phyloP scores from a whole-genome alignment of 1,140 invertebrate species.

The Monomorium pharaonis region DNA sequence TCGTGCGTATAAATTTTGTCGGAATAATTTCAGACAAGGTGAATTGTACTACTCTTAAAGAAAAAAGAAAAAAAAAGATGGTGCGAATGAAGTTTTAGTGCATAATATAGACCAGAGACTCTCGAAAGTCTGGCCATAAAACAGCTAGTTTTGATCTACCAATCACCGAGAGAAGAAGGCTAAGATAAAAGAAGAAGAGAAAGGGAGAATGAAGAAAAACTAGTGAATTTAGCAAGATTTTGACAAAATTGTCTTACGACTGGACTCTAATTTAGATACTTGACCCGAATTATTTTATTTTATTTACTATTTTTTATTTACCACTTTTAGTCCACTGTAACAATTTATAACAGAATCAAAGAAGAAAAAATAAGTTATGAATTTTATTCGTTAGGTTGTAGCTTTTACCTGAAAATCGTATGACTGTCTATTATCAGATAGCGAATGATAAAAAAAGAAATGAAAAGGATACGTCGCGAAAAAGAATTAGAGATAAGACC shows the following conservation, averaged over 20 bases:
- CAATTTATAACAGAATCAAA: neutral
- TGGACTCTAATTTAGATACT: neutral
- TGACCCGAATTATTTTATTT: neutral
- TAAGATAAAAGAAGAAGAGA: too few relatives aligned
- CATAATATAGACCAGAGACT: neutral
- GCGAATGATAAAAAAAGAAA: neutral
- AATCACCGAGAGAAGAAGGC: too few relatives aligned
- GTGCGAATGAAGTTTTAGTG: neutral
- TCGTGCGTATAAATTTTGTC: neutral
- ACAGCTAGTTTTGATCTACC: too few relatives aligned
- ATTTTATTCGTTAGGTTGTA: neutral
- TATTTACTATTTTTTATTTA: too few relatives aligned
- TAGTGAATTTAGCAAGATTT: too few relatives aligned
- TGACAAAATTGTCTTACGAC: too few relatives aligned
- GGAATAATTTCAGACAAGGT: neutral
- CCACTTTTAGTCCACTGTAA: too few relatives aligned
- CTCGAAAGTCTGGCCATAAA: too few relatives aligned
- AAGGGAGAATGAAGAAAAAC: too few relatives aligned
- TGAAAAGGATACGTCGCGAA: neutral
- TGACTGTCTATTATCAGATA: neutral
- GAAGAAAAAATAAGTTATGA: neutral
- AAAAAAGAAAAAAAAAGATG: neutral
- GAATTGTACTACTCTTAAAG: neutral
- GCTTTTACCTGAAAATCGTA: neutral
- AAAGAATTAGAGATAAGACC: conserved; percentile 3